Base-by-base conservation (phyloP, 2,888 invertebrate genomes). In the Platypus cylindrus region DNA sequence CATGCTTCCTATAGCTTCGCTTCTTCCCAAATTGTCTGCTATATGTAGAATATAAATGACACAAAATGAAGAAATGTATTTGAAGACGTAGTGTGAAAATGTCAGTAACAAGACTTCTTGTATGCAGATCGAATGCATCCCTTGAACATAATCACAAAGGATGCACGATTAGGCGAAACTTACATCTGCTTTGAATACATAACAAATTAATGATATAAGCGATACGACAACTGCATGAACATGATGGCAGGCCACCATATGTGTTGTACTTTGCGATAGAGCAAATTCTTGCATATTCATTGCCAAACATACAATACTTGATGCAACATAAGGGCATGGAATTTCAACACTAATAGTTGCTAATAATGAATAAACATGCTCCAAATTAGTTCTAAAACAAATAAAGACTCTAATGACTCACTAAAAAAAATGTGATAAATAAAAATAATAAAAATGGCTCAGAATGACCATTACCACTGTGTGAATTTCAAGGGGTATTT, bases 211-310 rank as follows among this genome's bases (percentile, higher is more conserved):
- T 0, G 74, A 71, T 64, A 76, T 66, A 2, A 75, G 53, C 0
- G 73, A 66, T 38, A 73, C 62, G 0, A 75, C 68, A 1, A 65
- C 62, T 0, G 74, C 71, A 44, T 77, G 75, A 44, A 75, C 52
- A 52, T 71, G 69, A 50, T 71, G 70, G 9, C 57, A 47, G 4
- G 51, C 43, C 24, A 57, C 49, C 3, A 59, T 48, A 18, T 56
- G 53, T 5, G 58, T 54, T 1, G 58, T 59, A 9, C 61, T 59
- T 5, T 58, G 54, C 1, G 55, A 58, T 5, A 72, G 49, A 0
- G 68, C 65, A 16, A 59, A 58, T 37, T 73, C 70, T 50, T 77
- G 76, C n/a, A 76, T 57, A 5, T 68, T 63, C 72, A 77, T 73
- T 1, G 65, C 57, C 17, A 74, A 59, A 44, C 71, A 73, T 1